Base-by-base conservation (phyloP, 2,113 vertebrate genomes). In the Cavia porcellus region DNA sequence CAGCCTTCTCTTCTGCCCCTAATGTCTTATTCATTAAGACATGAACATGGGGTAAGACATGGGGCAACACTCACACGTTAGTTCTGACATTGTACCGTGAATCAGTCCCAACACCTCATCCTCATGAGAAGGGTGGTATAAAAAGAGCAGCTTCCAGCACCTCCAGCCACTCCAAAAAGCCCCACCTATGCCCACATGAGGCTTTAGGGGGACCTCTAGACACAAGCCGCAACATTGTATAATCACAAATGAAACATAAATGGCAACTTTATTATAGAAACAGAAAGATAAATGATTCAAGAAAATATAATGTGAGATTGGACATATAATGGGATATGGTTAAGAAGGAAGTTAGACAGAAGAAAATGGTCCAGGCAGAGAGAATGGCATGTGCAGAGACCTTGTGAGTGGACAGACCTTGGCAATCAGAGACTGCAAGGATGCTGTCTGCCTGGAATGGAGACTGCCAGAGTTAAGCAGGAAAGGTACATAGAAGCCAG, bases 251-350 rank as follows among this genome's bases (percentile, higher is more conserved):
- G 84, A 90, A 92, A 38, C 52, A 45, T 68, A 92, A 86, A 61
- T 77, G 55, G 2, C 25, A 81, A 61, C 35, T 85, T 19, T 42
- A 22, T 45, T 50, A 47, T 28, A 25, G n/a, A 74, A 45, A 91
- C 92, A 24, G 7, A 86, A 25, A 88, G 59, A 74, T 20, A 52
- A 2, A 12, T 61, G 74, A 86, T 74, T 91, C 42, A 55, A 79
- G 62, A 89, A 97, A 92, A 83, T 50, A 35, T 13, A 86, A 88
- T 45, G n/a, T 74, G 38, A 96, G 87, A 85, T 68, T 82, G 13
- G 81, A 79, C 55, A 94, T 59, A 81, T 85, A 13, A 93, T 85
- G 7, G 35, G 22, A 97, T 38, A 25, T 0, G 79, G 15, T 57
- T 82, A 42, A 83, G 22, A 86, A 59, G n/a, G 32, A 92, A 14